Evolutionary conservation across 2,113 vertebrate genomes (phyloP).

Genomic region (Tricholaema leucomelas): DNA sequence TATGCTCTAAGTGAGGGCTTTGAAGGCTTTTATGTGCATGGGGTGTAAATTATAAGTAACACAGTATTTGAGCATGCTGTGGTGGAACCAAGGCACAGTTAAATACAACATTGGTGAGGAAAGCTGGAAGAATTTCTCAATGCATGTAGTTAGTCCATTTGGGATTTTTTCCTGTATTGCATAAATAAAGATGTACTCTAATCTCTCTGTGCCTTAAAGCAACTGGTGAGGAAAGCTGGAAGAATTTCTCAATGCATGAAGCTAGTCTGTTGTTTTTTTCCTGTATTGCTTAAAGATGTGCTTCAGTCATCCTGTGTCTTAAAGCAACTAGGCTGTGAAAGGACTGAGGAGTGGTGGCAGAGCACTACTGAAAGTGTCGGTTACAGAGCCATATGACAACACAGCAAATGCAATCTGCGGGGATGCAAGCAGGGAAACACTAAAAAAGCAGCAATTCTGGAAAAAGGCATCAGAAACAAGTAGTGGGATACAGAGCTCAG

Average conservation of each 20-base stretch:
- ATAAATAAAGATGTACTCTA: not conserved
- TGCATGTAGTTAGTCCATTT: not conserved
- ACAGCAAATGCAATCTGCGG: fast-evolving
- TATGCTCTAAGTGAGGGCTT: not conserved
- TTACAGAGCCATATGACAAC: not conserved
- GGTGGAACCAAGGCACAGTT: not conserved
- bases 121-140: not conserved
- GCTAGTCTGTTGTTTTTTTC: too few relatives aligned
- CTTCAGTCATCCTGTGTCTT: too few relatives aligned
- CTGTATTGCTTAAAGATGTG: too few relatives aligned
- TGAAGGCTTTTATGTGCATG: not conserved
- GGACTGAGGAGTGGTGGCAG: fast-evolving
- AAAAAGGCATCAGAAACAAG: not conserved
- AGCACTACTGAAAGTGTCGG: not conserved
- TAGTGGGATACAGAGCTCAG: not conserved
- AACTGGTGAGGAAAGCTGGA: not conserved
- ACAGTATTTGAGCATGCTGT: too few relatives aligned
- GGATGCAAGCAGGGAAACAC: not conserved
- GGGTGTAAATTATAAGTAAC: not conserved
- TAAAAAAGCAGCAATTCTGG: fast-evolving
- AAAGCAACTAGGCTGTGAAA: not conserved
- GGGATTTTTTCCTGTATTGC: not conserved
- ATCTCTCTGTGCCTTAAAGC: not conserved
- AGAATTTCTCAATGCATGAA: not conserved
- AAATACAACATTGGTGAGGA: not conserved